Percentiles rank a stretch among this genome's conserved stretches.
These are phyloP conservation scores for Sparidentex hasta DNA, from an alignment of 2,797 vertebrate species.

Conservation along the genomic window DNA sequence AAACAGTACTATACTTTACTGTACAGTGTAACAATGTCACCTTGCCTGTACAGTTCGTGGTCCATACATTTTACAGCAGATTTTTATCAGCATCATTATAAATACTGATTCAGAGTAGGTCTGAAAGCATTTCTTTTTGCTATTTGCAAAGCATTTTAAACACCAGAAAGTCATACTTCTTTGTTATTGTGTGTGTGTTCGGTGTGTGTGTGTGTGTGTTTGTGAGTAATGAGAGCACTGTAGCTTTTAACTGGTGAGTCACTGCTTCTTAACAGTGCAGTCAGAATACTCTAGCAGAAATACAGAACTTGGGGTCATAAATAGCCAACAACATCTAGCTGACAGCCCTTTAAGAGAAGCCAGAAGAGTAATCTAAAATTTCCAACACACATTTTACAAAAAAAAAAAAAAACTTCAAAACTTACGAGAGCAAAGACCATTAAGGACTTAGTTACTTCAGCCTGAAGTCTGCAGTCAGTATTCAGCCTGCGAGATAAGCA, in stretches of 20 bases:
- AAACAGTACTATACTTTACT: not conserved
- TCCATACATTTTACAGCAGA: not conserved
- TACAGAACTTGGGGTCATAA: constrained; percentile 20
- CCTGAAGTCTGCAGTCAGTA: constrained; percentile 14
- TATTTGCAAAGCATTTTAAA: not conserved
- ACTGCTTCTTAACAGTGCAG: not conserved
- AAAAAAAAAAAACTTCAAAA: constrained; percentile 20
- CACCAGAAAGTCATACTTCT: not conserved
- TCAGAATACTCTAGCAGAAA: constrained; percentile 22
- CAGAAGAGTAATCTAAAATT: constrained; percentile 28
- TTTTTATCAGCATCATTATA: not conserved
- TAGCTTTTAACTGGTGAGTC: constrained; percentile 9
- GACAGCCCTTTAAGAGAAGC: constrained; percentile 13
- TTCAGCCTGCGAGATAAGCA: constrained; percentile 1
- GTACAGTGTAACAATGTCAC: not conserved
- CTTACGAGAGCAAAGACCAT: constrained; percentile 42
- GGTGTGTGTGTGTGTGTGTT: not conserved
- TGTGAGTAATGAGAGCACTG: not conserved
- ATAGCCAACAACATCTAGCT: constrained; percentile 19
- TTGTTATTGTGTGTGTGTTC: not conserved
- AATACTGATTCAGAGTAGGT: not conserved
- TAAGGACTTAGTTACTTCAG: constrained; percentile 23
- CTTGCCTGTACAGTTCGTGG: not conserved
- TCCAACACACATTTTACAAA: constrained; percentile 8
- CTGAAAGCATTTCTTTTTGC: not conserved